Base-by-base conservation (phyloP, 64 coral and sea anemone species). In the Platygyra sinensis region DNA sequence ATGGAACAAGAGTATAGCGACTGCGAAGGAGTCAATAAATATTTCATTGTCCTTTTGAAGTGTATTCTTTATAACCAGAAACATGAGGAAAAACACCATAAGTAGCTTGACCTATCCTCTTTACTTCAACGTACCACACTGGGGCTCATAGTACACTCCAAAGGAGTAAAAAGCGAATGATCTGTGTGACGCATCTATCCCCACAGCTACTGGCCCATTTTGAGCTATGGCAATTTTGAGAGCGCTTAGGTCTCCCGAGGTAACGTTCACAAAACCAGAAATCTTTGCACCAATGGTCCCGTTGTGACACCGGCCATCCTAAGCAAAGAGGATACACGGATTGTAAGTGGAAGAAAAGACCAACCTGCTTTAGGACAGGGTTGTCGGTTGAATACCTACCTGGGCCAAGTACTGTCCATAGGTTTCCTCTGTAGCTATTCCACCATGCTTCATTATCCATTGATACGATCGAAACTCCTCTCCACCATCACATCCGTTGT, bases 141-240 rank as follows among this genome's bases (percentile, higher is more conserved):
- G 80, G 8, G 97, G 97, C 15, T 99, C 97, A 55, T 99, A 95
- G 91, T 99, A 99, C n/a, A 99, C 94, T 80, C 97, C 97, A 95
- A 82, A 93, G 39, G 97, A 93, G 75, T 99, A 99, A 82, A 99
- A 99, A 49, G 97, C 31, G 33, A 99, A 95, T 30, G 97, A 99
- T 79, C 67, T 88, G 83, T 99, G 97, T 12, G 97, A 99, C 16
- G 97, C 97, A 86, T 99, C 97, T 88, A 99, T 99, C 51, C 97
- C 94, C 11, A 99, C 97, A 50, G 97, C 28, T 17, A 83, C 77
- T 1, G 97, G 97, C 18, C 97, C 97, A 20, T 96, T 89, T 33
- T 94, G 94, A 11, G 91, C 91, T 39, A 99, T 95, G 17, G 97
- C 97, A 50, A 95, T 64, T 72, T 99, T 99, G 14, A 99, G 84